phyloP scores from a whole-genome alignment of 2,797 vertebrate species.

The Hemitrygon akajei region DNA sequence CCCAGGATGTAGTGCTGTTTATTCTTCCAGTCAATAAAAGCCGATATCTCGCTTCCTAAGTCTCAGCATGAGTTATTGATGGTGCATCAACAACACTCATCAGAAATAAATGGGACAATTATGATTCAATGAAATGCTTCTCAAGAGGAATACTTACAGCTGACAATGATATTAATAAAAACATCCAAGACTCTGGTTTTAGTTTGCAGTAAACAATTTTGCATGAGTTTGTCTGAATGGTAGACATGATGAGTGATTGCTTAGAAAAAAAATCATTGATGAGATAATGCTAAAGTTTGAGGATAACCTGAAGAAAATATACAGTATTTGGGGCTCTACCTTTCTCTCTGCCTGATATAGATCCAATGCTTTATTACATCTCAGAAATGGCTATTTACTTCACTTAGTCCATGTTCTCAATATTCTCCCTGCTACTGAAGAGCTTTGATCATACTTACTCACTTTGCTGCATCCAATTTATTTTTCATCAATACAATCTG shows the following conservation, averaged over 20 bases:
- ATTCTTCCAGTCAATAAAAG: no score
- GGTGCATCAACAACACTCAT: no score
- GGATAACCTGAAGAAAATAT: not conserved
- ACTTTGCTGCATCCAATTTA: not conserved
- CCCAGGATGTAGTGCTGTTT: no score
- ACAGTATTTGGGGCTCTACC: not conserved
- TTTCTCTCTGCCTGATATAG: not conserved
- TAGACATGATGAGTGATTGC: not conserved
- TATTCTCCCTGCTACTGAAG: not conserved
- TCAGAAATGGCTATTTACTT: not conserved
- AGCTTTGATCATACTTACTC: not conserved
- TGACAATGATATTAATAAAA: not conserved
- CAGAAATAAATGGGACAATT: not conserved
- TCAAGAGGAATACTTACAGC: not conserved
- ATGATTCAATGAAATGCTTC: not conserved
- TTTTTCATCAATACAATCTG: not conserved
- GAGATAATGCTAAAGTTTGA: not conserved
- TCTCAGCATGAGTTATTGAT: no score
- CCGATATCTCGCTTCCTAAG: no score
- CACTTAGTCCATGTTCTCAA: not conserved
- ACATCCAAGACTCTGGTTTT: not conserved
- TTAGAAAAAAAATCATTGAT: not conserved
- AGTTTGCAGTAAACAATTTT: not conserved
- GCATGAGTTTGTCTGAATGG: not conserved
- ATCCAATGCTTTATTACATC: not conserved